phyloP scores from a whole-genome alignment of 2,888 invertebrate species.

The Calameuta pallipes region DNA sequence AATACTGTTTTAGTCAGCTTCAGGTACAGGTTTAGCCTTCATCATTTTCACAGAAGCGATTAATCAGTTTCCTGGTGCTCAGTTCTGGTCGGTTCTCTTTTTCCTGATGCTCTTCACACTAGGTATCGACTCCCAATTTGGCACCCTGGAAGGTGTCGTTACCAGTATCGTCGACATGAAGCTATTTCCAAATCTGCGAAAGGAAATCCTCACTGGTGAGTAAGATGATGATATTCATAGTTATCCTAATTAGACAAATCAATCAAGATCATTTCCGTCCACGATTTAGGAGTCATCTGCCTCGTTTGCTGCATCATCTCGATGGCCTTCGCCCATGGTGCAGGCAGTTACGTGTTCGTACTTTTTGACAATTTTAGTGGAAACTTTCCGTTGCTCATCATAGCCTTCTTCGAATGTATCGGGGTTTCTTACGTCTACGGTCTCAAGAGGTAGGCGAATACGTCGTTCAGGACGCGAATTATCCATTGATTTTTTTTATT shows the following conservation, averaged over 20 bases:
- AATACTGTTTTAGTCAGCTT: conserved; percentile 80
- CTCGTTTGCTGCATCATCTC: conserved; percentile 85
- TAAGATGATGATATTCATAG: conserved; percentile 9
- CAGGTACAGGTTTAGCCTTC: conserved; percentile 95
- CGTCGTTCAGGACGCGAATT: neutral
- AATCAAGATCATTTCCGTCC: neutral
- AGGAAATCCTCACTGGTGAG: conserved; percentile 86
- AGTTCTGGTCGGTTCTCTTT: conserved; percentile 95
- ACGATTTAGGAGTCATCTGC: conserved; percentile 73
- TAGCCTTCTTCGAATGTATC: conserved; percentile 92
- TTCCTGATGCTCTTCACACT: conserved; percentile 97
- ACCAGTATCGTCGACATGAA: conserved; percentile 97
- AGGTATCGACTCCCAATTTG: conserved; percentile 97
- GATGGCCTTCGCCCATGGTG: conserved; percentile 91
- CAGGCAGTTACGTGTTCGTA: conserved; percentile 93
- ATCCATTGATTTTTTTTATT: neutral
- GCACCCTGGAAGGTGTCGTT: conserved; percentile 94
- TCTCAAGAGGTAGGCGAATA: conserved; percentile 77
- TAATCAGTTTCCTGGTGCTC: conserved; percentile 96
- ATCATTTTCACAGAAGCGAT: conserved; percentile 98
- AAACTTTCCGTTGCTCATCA: conserved; percentile 90
- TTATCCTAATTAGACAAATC: neutral
- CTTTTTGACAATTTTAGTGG: conserved; percentile 95
- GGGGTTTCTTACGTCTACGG: conserved; percentile 96
- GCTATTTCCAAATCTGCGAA: conserved; percentile 89